Percentiles rank a stretch among this genome's conserved stretches.
Evolutionary conservation across 2,113 vertebrate genomes (phyloP).

Genomic region (Boulengeromyrus knoepffleri): DNA sequence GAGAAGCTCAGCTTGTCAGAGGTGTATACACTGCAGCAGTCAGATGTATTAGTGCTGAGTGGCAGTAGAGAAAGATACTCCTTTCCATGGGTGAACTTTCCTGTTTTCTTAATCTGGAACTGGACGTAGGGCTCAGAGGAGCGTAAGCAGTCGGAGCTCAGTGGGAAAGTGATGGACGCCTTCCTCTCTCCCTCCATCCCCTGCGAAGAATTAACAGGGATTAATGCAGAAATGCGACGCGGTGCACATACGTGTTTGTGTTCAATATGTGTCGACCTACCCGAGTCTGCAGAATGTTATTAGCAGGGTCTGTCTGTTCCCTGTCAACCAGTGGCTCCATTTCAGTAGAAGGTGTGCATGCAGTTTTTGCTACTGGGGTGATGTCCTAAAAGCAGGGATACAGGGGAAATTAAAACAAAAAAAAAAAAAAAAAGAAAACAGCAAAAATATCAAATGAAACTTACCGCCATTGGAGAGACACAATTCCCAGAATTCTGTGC

Average conservation of each 20-base stretch:
- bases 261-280: conserved; percentile 27
- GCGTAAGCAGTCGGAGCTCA: conserved; percentile 53
- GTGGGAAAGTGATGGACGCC: conserved; percentile 42
- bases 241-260: not conserved
- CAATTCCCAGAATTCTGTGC: not conserved
- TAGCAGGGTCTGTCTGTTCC: conserved; percentile 25
- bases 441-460: not conserved
- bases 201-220: not conserved
- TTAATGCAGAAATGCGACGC: not conserved
- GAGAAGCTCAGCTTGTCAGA: conserved; percentile 58
- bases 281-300: conserved; percentile 26
- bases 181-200: conserved; percentile 22
- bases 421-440: not conserved
- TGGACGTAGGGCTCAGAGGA: conserved; percentile 48
- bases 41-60: conserved; percentile 44
- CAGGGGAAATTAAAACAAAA: not conserved
- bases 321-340: not conserved
- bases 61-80: conserved; percentile 48
- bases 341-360: not conserved
- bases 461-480: not conserved
- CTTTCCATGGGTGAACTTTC: conserved; percentile 20
- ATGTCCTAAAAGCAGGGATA: conserved; percentile 35
- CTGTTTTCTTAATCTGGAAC: conserved; percentile 49
- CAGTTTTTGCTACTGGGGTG: conserved; percentile 22
- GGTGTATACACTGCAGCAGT: conserved; percentile 50